Percentiles rank a stretch among this genome's conserved stretches.
phyloP scores from a whole-genome alignment of 2,113 vertebrate genomes.

The Platycercus adscitus region DNA sequence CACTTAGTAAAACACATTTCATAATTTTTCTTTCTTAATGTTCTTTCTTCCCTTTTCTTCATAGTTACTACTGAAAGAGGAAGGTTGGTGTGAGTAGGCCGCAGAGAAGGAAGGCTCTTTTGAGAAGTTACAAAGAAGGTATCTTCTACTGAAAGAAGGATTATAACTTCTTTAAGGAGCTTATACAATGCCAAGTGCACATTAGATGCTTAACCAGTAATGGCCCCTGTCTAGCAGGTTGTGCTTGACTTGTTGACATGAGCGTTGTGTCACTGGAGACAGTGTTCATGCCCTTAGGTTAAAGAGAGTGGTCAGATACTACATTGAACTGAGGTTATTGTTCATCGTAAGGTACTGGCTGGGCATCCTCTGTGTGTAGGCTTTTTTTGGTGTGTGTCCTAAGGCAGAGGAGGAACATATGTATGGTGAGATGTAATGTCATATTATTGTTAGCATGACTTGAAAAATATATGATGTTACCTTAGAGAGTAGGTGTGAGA shows the following conservation, averaged over 20 bases:
- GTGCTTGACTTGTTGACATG: not conserved
- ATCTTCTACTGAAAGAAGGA: not conserved
- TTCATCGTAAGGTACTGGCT: not conserved
- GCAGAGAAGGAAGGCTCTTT: constrained; percentile 29
- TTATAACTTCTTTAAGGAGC: not conserved
- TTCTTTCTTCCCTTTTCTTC: constrained; percentile 56
- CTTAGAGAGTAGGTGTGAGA: constrained; percentile 8
- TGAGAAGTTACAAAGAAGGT: constrained; percentile 47
- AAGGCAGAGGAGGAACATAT: not conserved
- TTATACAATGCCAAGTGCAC: not conserved
- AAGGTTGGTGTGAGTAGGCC: constrained; percentile 12
- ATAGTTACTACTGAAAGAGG: constrained; percentile 36
- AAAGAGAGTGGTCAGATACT: not conserved
- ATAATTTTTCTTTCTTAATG: not conserved
- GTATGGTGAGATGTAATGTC: not conserved
- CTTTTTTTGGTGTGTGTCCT: not conserved
- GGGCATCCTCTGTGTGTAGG: not conserved
- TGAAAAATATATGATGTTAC: constrained; percentile 20
- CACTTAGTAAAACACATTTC: not conserved
- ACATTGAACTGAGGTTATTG: not conserved
- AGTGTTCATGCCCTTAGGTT: not conserved
- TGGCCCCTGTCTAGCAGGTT: not conserved
- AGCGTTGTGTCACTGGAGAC: not conserved
- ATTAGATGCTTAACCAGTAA: not conserved
- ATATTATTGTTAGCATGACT: not conserved